Evolutionary conservation across 53 echinoderm and acorn worm species (phyloP).

Genomic region (Mesocentrotus franciscanus): DNA sequence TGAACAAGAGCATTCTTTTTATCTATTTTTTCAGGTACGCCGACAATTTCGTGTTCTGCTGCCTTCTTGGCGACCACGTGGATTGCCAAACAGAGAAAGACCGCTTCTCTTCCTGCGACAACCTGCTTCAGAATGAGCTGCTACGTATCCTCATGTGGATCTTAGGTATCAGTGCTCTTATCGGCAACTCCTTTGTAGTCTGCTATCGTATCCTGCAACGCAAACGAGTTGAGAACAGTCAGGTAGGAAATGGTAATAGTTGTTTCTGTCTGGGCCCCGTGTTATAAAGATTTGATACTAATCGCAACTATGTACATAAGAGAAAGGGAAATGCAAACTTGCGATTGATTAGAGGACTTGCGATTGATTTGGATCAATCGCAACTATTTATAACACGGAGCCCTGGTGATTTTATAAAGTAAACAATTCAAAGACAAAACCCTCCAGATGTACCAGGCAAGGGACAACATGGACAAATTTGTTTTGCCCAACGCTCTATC

Average conservation of each 20-base stretch:
- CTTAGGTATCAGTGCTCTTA: constrained; percentile 87
- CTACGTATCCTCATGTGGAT: constrained; percentile 92
- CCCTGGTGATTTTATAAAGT: no score
- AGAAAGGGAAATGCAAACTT: no score
- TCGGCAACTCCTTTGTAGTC: constrained; percentile 90
- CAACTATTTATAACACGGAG: no score
- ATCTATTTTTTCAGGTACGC: constrained; percentile 63
- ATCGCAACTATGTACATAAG: no score
- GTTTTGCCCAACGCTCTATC: no score
- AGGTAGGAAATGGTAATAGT: constrained; percentile 10
- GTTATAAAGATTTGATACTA: no score
- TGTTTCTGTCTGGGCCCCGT: no score
- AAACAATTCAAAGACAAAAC: no score
- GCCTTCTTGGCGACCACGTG: constrained; percentile 41
- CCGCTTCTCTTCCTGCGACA: constrained; percentile 89
- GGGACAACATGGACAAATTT: no score
- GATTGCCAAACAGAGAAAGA: constrained; percentile 78
- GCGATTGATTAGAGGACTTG: no score
- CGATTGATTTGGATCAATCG: no score
- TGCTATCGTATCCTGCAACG: constrained; percentile 68
- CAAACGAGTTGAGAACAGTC: constrained; percentile 62
- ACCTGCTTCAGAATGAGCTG: constrained; percentile 79
- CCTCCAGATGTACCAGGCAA: no score
- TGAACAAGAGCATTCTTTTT: neutral
- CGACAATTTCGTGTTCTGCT: constrained; percentile 87